Percentiles rank a stretch among this genome's conserved stretches.
Evolutionary conservation across 2,888 invertebrate genomes (phyloP).

Genomic region (Drosophila crucigera): DNA sequence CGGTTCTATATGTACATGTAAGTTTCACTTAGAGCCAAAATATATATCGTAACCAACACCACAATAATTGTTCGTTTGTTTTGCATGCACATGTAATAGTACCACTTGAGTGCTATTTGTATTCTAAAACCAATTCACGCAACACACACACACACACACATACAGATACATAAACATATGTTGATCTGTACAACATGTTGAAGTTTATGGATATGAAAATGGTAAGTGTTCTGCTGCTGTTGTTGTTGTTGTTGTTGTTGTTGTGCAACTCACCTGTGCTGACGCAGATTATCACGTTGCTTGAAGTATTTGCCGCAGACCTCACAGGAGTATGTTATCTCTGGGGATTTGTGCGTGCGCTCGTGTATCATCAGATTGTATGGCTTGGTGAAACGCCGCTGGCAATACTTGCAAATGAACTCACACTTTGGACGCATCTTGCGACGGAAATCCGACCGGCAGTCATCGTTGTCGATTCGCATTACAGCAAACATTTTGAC

Average conservation of each 20-base stretch:
- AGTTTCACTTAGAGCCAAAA: neutral
- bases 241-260: neutral
- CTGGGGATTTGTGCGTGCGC: slow-evolving; percentile 98
- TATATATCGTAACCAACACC: slow-evolving; percentile 35
- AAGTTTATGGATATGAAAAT: slow-evolving; percentile 2
- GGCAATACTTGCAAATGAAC: slow-evolving; percentile 99
- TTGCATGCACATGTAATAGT: slow-evolving; percentile 47
- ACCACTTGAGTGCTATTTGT: neutral
- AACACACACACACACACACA: slow-evolving; percentile 2
- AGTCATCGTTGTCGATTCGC: slow-evolving; percentile 95
- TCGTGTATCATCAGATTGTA: slow-evolving; percentile 99
- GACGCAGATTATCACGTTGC: slow-evolving; percentile 97
- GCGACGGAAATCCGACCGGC: slow-evolving; percentile 93
- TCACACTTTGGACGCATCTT: slow-evolving; percentile 97
- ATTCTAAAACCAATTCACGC: slow-evolving; percentile 4
- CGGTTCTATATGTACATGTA: neutral
- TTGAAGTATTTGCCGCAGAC: slow-evolving; percentile 99
- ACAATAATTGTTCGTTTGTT: slow-evolving; percentile 9
- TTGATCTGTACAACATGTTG: slow-evolving; percentile 20
- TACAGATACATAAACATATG: slow-evolving; percentile 19
- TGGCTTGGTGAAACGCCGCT: slow-evolving; percentile 98
- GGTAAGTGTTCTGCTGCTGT: neutral
- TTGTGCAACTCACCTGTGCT: slow-evolving; percentile 92
- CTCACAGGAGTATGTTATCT: slow-evolving; percentile 98
- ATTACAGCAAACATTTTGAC: slow-evolving; percentile 94